Base-by-base conservation (phyloP, 2,113 vertebrate species). In the Gallinago jamesoni region DNA sequence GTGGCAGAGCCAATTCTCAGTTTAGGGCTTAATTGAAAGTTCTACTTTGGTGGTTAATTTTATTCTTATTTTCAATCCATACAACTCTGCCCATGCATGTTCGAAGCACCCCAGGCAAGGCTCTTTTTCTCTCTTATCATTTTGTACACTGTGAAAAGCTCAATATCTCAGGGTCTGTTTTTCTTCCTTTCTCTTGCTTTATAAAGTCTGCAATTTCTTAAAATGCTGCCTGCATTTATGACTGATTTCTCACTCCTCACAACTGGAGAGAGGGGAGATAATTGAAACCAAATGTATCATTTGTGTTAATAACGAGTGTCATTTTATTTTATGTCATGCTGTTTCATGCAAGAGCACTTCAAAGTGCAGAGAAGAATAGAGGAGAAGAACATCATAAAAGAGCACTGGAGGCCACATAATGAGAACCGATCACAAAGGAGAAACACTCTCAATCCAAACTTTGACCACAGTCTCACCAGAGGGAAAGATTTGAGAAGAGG, bases 311-410 rank as follows among this genome's bases (percentile, higher is more conserved):
- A 92, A 95, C 3, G 16, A 95, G 47, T 95, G 78, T 60, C 80
- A 94, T 91, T 90, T 93, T 78, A 96, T 94, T 96, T 92, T 96
- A 94, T 94, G 84, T 93, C 92, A 24, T 95, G 91, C 87, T 78
- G 68, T 92, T 90, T 74, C 78, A 95, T 85, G 73, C 69, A 94
- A 96, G 35, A 94, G 37, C 56, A 89, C 94, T 96, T 97, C 95
- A 91, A 95, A 97, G 95, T 60, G 19, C 45, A 77, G 48, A 94
- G 89, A 96, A 96, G 88, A 97, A 95, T 93, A 85, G 88, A 86
- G 33, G 35, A 96, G 84, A 91, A 92, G 72, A 96, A 82, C 84
- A 87, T 39, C 62, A 86, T 60, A 94, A 96, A 95, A 93, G 74
- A 95, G 62, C 83, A 84, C 59, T 79, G 70, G 53, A 55, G 88